Evolutionary conservation across 2,113 vertebrate genomes (phyloP).

Genomic region (Marmota monax): DNA sequence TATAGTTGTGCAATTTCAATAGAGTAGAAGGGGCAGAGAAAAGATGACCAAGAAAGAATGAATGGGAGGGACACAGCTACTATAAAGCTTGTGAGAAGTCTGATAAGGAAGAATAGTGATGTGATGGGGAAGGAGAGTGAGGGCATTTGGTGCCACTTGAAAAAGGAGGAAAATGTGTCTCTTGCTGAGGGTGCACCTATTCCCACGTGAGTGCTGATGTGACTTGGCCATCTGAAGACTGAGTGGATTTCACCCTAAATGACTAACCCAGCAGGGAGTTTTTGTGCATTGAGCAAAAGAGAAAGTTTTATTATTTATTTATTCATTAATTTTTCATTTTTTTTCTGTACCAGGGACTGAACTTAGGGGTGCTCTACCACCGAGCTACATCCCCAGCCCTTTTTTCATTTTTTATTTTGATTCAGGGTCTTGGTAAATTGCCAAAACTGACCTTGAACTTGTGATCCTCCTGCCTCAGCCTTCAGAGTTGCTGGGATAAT

Average conservation of each 20-base stretch:
- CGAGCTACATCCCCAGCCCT: neutral
- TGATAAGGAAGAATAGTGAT: neutral
- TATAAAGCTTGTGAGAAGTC: neutral
- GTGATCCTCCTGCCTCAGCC: neutral
- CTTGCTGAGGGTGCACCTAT: neutral
- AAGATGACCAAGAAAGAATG: neutral
- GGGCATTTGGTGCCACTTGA: neutral
- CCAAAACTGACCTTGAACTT: neutral
- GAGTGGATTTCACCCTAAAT: neutral
- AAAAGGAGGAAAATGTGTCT: neutral
- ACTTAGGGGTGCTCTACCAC: neutral
- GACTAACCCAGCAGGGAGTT: too few species aligned
- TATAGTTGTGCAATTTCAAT: neutral
- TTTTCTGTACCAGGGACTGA: neutral
- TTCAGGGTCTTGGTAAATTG: neutral
- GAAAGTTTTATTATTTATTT: neutral
- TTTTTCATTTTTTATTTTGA: neutral
- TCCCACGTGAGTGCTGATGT: neutral
- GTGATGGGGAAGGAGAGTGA: neutral
- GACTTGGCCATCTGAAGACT: neutral
- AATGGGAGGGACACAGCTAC: neutral
- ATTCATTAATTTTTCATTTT: neutral
- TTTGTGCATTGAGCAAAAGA: neutral
- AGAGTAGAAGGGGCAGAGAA: neutral
- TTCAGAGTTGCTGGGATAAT: neutral